Percentiles rank a stretch among this genome's conserved stretches.
Evolutionary conservation across 2,113 vertebrate genomes (phyloP).

Genomic region (Motacilla tschutschensis): DNA sequence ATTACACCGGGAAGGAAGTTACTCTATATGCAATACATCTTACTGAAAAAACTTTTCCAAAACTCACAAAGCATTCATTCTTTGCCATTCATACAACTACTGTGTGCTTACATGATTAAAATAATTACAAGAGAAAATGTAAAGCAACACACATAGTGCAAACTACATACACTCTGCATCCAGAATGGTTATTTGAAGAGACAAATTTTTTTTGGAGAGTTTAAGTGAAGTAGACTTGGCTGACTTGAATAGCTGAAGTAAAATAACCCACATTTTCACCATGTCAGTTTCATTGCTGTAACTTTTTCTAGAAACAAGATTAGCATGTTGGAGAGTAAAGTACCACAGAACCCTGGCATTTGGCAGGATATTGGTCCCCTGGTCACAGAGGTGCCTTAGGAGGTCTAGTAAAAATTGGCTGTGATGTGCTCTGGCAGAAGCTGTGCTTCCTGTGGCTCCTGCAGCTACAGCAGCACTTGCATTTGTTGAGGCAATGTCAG

Average conservation of each 20-base stretch:
- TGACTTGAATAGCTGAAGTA: neutral
- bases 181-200: neutral
- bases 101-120: neutral
- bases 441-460: neutral
- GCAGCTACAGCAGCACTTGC: neutral
- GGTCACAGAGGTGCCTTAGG: neutral
- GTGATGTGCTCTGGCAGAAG: neutral
- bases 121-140: neutral
- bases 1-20: slow-evolving; percentile 24
- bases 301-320: neutral
- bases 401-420: neutral
- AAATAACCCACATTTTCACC: neutral
- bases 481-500: neutral
- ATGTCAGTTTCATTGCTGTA: neutral
- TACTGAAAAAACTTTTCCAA: neutral
- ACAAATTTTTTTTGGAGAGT: fast-evolving
- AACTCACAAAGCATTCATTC: neutral
- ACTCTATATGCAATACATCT: neutral
- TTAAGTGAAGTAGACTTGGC: neutral
- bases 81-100: neutral
- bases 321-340: neutral
- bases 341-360: neutral
- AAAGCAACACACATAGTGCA: neutral
- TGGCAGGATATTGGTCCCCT: neutral
- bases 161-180: neutral